Base-by-base conservation (phyloP, 2,888 invertebrate species). In the Trachelus troglodyta region DNA sequence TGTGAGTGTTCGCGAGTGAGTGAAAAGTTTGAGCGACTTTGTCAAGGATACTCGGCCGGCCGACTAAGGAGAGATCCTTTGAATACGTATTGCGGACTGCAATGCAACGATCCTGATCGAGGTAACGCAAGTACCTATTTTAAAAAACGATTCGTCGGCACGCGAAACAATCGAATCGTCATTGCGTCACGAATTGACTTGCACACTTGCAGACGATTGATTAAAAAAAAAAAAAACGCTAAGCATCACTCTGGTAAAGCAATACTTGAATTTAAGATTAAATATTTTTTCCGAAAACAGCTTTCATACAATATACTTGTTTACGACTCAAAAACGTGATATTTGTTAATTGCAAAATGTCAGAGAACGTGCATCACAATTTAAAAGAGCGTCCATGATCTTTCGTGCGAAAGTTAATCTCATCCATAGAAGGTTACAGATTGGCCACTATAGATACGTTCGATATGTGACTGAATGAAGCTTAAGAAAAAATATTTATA, bases 101-200 rank as follows among this genome's bases (percentile, higher is more conserved):
- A 71, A 71, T 23, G 71, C 71, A 71, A 71, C 71, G 71, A 31
- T 71, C 34, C 71, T 71, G 71, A 12, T 78, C 77, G 84, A 87
- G 85, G 83, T 86, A 86, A 89, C 85, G 84, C 85, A 83, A 85
- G 82, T 80, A 79, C 77, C 80, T 85, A 84, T 84, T 86, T 86
- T 84, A 80, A 81, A 81, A 73, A 75, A 69, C 77, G 79, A 78
- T 81, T 77, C 80, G 81, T 83, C 80, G 56, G 2, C 56, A 15
- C 56, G 56, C 23, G 40, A 9, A 9, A 56, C 56, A 56, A 23
- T 56, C 56, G 23, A 56, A 23, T 56, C 9, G 23, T 23, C 56
- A 56, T 56, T 23, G 15, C 23, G 56, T 56, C 56, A 56, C 2
- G 9, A 56, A 56, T 23, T 9, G 9, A 23, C 23, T 23, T 56